These are phyloP conservation scores for Sorex araneus DNA, from an alignment of 2,113 vertebrate genomes.

Conservation along the genomic window DNA sequence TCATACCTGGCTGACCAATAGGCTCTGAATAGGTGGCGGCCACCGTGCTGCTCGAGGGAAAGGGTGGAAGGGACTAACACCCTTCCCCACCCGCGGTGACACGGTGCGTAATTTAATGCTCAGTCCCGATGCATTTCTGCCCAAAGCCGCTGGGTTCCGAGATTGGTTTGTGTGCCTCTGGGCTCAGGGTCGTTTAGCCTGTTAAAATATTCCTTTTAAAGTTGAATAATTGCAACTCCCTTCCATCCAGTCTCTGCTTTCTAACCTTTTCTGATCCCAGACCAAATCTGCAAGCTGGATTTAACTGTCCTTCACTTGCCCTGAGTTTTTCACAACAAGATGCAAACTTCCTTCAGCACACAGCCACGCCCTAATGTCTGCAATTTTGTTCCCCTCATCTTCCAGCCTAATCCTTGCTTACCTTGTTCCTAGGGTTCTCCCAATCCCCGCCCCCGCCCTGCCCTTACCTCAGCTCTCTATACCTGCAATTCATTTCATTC, in stretches of 20 bases:
- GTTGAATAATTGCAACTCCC: not conserved
- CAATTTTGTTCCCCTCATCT: not conserved
- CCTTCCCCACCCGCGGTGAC: too few species aligned
- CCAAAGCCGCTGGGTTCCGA: too few species aligned
- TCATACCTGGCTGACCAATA: too few species aligned
- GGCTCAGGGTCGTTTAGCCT: too few species aligned
- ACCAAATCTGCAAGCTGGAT: not conserved
- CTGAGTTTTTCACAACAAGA: not conserved
- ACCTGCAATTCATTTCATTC: not conserved
- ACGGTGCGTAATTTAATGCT: too few species aligned
- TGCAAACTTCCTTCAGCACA: not conserved
- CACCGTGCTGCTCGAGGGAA: too few species aligned
- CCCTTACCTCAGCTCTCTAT: not conserved
- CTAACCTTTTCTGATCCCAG: not conserved
- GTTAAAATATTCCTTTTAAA: not conserved
- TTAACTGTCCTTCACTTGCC: not conserved
- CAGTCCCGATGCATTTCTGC: too few species aligned
- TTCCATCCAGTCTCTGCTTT: not conserved
- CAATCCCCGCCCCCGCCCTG: not conserved
- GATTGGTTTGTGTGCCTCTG: too few species aligned
- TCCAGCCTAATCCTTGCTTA: rapidly evolving
- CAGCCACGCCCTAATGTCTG: not conserved
- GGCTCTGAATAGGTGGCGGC: too few species aligned
- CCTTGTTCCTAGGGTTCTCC: not conserved
- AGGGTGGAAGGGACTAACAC: too few species aligned